Conservation (phyloP, 2,797 vertebrate genomes). For the Natrix natrix region DNA sequence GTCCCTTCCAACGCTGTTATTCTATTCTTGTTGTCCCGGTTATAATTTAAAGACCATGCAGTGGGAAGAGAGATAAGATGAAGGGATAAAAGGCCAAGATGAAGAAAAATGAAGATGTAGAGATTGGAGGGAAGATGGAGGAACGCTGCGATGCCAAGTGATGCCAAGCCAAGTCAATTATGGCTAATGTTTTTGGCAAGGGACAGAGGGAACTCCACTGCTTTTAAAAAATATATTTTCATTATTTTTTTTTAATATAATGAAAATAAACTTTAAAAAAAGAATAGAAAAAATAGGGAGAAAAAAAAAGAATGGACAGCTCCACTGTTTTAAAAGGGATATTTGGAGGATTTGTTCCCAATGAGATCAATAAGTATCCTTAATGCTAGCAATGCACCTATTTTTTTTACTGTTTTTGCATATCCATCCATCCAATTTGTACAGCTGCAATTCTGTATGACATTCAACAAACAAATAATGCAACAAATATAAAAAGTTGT, state of each 20-base stretch:
- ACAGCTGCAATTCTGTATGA: not conserved
- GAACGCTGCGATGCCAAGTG: not conserved
- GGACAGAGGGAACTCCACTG: not conserved
- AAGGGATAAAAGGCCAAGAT: not conserved
- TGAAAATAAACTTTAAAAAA: not conserved
- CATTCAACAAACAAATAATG: not conserved
- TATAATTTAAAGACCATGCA: not conserved
- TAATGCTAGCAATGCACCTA: not conserved
- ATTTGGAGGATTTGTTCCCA: not conserved
- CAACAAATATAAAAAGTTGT: not conserved
- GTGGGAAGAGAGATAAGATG: not conserved
- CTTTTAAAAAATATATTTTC: not conserved
- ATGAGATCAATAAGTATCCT: not conserved
- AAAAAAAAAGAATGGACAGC: not conserved
- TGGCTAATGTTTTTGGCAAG: not conserved
- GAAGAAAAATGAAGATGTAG: not conserved
- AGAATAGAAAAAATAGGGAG: not conserved
- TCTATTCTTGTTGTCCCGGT: not conserved
- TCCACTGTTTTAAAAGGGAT: not conserved
- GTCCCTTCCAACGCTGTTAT: too few relatives aligned
- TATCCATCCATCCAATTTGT: not conserved
- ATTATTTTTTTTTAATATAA: not conserved
- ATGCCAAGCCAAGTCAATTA: not conserved
- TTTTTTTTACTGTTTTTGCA: not conserved
- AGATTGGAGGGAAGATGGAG: not conserved